A percentile compares a stretch with the other conserved stretches of the same genome.
phyloP scores from a whole-genome alignment of 2,113 vertebrate species.

The Argyrosomus japonicus region DNA sequence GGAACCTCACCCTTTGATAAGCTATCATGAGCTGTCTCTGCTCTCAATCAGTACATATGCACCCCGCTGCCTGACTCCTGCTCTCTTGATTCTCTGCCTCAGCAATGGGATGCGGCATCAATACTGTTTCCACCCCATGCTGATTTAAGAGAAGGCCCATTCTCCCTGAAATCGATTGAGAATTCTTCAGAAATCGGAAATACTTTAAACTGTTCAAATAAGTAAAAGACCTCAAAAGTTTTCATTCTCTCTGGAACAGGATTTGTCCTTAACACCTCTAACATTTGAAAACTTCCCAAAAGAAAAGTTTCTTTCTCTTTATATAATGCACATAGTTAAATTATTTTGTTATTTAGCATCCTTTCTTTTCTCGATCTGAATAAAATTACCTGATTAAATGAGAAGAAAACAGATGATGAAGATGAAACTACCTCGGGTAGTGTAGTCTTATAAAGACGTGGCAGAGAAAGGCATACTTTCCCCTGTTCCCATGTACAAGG shows the following conservation, averaged over 20 bases:
- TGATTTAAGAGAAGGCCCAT: slow-evolving; percentile 26
- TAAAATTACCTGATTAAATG: neutral
- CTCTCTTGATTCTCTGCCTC: slow-evolving; percentile 46
- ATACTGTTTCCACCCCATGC: slow-evolving; percentile 41
- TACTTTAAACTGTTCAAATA: slow-evolving; percentile 31
- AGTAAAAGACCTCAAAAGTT: slow-evolving; percentile 37
- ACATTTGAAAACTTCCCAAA: neutral
- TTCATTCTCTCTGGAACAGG: neutral
- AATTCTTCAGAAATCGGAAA: slow-evolving; percentile 57
- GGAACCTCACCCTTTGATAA: slow-evolving; percentile 75
- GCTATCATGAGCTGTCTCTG: slow-evolving; percentile 68
- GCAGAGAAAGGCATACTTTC: neutral
- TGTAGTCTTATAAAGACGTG: neutral
- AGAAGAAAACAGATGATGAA: neutral
- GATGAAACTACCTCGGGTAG: neutral
- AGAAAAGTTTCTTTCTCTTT: slow-evolving; percentile 13
- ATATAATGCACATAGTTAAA: neutral
- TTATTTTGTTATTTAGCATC: neutral
- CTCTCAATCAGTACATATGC: slow-evolving; percentile 69
- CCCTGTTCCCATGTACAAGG: neutral
- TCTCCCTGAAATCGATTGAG: slow-evolving; percentile 47
- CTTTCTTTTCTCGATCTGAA: neutral
- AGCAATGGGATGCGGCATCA: slow-evolving; percentile 40
- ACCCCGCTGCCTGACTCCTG: slow-evolving; percentile 28
- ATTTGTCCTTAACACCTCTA: slow-evolving; percentile 24